Base-by-base conservation (phyloP, 92 coral and sea anemone genomes). In the Zoanthus sansibaricus region DNA sequence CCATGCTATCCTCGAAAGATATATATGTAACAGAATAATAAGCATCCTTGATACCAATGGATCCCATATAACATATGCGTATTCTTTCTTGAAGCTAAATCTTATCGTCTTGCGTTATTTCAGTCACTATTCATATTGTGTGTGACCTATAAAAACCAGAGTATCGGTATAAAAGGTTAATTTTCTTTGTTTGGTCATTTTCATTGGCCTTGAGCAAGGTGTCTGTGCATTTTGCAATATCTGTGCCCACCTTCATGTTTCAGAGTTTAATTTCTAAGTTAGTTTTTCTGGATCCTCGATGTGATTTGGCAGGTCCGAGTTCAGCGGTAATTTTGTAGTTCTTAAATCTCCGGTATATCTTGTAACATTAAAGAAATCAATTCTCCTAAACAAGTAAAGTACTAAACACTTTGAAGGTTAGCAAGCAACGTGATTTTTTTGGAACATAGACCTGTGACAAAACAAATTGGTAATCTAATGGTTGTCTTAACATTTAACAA, bases 201-300 rank as follows among this genome's bases (percentile, higher is more conserved):
- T 74, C 66, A 33, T 75, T 42, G 83, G 67, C 61, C 9, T 67
- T 67, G 71, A 67, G 71, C 64, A 77, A 77, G 16, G 7, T 45
- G 59, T 88, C 91, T 7, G 78, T 88, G n/a, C 84, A 75, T 32
- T 73, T 88, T 58, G 91, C 88, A 82, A 75, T 37, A 42, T 74
- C 75, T 62, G 78, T 58, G 55, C 88, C 91, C 71, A 88, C 88
- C 82, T 82, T 78, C 64, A 56, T 56, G 15, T 12, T 9, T n/a
- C 64, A n/a, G 64, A n/a, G 4, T 37, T 2, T 37, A 2, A 37
- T 2, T 4, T 37, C 42, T 2, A 0, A 37, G 42, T 37, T 37
- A 37, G 42, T 37, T 37, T 4, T 37, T 37, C 42, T 37, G 42
- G 42, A 37, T 37, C 42, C 42, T 37, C 42, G 4, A 37, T 37